These are phyloP conservation scores for Cynodonichthys magdalenae DNA, from an alignment of 2,797 vertebrate genomes.

Conservation along the genomic window DNA sequence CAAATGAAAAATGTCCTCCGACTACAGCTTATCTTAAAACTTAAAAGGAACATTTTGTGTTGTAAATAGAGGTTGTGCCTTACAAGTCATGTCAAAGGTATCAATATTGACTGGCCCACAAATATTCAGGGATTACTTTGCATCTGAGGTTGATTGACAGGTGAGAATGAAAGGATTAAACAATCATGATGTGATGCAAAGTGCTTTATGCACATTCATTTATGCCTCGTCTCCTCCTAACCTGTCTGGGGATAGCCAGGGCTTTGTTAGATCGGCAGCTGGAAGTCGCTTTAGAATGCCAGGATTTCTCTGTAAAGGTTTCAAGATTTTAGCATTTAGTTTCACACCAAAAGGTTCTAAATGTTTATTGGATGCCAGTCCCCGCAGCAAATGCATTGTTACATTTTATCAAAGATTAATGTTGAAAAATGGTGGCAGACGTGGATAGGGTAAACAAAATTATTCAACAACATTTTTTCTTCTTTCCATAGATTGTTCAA, in stretches of 20 bases:
- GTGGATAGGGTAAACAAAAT: slow-evolving; percentile 13
- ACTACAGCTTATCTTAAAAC: slow-evolving; percentile 51
- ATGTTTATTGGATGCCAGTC: slow-evolving; percentile 5
- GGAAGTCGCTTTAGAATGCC: slow-evolving; percentile 50
- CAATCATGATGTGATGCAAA: slow-evolving; percentile 68
- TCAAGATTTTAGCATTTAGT: slow-evolving; percentile 33
- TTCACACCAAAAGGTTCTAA: slow-evolving; percentile 23
- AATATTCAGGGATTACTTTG: slow-evolving; percentile 67
- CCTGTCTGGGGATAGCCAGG: slow-evolving; percentile 38
- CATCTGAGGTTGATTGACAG: slow-evolving; percentile 66
- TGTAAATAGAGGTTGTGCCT: slow-evolving; percentile 46
- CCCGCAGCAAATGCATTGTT: not conserved
- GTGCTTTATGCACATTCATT: slow-evolving; percentile 69
- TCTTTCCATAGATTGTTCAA: slow-evolving; percentile 1
- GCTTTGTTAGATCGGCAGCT: slow-evolving; percentile 53
- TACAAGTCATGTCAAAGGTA: slow-evolving; percentile 55
- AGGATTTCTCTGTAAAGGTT: slow-evolving; percentile 43
- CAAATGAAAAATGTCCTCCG: slow-evolving; percentile 50
- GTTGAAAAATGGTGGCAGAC: slow-evolving; percentile 2
- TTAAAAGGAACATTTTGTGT: slow-evolving; percentile 55
- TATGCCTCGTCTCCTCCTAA: slow-evolving; percentile 42
- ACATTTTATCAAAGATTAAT: not conserved
- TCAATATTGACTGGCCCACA: slow-evolving; percentile 49
- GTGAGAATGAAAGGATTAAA: slow-evolving; percentile 67
- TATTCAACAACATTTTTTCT: slow-evolving; percentile 5